These are phyloP conservation scores for Falco rusticolus DNA, from an alignment of 2,797 vertebrate genomes.

Conservation along the genomic window DNA sequence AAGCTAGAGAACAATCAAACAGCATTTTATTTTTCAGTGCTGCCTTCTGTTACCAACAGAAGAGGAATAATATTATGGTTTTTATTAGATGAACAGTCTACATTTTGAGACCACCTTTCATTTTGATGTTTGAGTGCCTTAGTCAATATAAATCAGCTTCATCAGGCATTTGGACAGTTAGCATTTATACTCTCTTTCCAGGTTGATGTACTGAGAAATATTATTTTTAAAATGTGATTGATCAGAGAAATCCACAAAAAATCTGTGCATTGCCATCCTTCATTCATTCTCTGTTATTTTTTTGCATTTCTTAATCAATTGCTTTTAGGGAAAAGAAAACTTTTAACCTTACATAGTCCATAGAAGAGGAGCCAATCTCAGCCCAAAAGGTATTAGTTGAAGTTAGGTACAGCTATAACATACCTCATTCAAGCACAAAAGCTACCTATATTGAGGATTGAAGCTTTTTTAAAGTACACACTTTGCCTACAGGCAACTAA, in stretches of 20 bases:
- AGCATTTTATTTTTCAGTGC: neutral
- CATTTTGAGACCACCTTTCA: neutral
- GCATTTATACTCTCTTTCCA: neutral
- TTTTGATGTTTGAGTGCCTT: neutral
- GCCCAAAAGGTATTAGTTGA: neutral
- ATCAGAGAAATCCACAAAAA: neutral
- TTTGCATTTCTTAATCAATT: neutral
- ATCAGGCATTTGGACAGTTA: neutral
- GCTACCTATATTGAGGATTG: neutral
- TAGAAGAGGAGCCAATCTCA: neutral
- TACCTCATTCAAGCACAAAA: neutral
- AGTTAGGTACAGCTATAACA: neutral
- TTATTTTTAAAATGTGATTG: neutral
- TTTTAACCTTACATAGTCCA: neutral
- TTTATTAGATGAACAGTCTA: neutral
- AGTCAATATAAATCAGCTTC: neutral
- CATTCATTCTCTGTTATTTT: neutral
- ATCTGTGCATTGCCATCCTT: neutral
- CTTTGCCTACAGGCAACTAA: neutral
- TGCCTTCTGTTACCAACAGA: neutral
- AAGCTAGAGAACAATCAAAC: neutral
- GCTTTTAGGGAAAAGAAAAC: neutral
- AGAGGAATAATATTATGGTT: neutral
- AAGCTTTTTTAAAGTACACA: neutral
- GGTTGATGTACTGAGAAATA: neutral